Base-by-base conservation (phyloP, 2,888 invertebrate genomes). In the Listrodromus nycthemerus region DNA sequence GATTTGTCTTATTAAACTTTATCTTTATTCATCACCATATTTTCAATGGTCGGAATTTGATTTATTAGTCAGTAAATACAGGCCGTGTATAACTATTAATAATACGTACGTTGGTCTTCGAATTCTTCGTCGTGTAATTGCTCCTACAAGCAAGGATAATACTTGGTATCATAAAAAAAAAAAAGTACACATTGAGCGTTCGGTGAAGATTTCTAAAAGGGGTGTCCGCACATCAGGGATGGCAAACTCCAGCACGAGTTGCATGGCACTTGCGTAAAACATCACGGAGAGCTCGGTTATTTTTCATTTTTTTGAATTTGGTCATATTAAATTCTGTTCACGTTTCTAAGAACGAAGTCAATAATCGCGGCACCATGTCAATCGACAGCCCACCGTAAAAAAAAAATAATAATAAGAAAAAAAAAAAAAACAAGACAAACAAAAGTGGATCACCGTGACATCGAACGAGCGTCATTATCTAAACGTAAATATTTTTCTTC, bases 1-100 rank as follows among this genome's bases (percentile, higher is more conserved):
- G 8, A 24, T 13, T 55, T 65, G 65, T 74, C 63, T 13, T 10
- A 76, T 66, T 71, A 65, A 58, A 66, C 6, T 73, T 73, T 80
- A 66, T 55, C 66, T 67, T 67, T 74, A 30, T 45, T 80, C 55
- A 24, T 80, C 21, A 69, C 61, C 61, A 33, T 69, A 76, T 65
- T 75, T 30, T 63, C 48, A 30, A 77, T 77, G 55, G 74, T 80
- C 69, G 83, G 67, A 73, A 80, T 83, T 83, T 63, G 50, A 76
- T 80, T 80, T 45, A 80, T 79, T 80, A 83, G 80, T 80, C 76
- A 48, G 66, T 83, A 76, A 80, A 80, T 80, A 83, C 80, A 80
- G 71, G 80, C 83, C 80, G 61, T 77, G 48, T 78, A 69, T 63
- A 70, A 33, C 48, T 52, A 65, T 71, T 52, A 48, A 63, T 61